phyloP scores from a whole-genome alignment of 2,888 invertebrate genomes.

The Amphimallon solstitiale region DNA sequence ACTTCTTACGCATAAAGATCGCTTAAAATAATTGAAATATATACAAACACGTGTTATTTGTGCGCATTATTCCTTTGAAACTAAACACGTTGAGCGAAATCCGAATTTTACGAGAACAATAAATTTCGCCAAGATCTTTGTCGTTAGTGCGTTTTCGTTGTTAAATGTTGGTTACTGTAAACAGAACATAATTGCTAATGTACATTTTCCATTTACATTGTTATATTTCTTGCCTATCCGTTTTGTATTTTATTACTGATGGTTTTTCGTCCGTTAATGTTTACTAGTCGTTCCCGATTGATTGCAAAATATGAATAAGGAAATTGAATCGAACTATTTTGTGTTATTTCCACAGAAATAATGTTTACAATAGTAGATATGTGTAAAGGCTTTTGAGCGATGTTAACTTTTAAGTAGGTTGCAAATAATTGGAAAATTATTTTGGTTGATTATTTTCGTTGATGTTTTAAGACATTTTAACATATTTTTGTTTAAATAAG shows the following conservation, averaged over 20 bases:
- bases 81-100: constrained; percentile 16
- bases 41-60: constrained; percentile 17
- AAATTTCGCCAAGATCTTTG: constrained; percentile 31
- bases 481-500: too few species aligned
- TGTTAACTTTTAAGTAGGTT: too few species aligned
- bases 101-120: constrained; percentile 32
- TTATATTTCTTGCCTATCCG: constrained; percentile 20
- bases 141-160: constrained; percentile 23
- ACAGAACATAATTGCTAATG: constrained; percentile 29
- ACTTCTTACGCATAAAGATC: background rate
- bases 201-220: constrained; percentile 28
- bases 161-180: constrained; percentile 25
- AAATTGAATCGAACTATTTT: background rate
- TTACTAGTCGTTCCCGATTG: constrained; percentile 5
- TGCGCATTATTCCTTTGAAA: constrained; percentile 12
- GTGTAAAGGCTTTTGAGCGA: too few species aligned
- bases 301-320: constrained; percentile 8
- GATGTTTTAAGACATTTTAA: too few species aligned
- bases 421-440: too few species aligned
- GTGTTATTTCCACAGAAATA: background rate
- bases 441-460: too few species aligned
- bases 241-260: constrained; percentile 23
- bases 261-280: constrained; percentile 27
- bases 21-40: constrained; percentile 23
- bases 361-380: constrained; percentile 1